Base-by-base conservation (phyloP, 2,888 invertebrate genomes). In the Philhelius pedissequus region DNA sequence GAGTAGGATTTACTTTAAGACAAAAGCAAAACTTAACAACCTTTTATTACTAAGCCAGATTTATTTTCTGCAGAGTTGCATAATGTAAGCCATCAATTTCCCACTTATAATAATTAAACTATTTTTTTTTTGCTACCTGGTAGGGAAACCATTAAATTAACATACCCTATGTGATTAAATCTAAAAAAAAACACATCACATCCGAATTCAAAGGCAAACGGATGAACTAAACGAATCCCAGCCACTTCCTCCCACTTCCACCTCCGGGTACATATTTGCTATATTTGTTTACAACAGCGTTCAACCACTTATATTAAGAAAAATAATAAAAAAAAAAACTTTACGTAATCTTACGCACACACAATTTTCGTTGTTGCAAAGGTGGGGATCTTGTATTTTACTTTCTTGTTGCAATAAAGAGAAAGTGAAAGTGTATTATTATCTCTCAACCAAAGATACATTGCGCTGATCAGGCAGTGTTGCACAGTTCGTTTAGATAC, bases 391-490 rank as follows among this genome's bases (percentile, higher is more conserved):
- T 71, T 80, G 80, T 84, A 84, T 84, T 84, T 80, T 84, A 84
- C 84, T 84, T 84, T 84, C 84, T 84, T 84, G 75, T 68, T 84
- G 84, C 84, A 80, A 75, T 80, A 80, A 84, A 84, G 84, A 84
- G 84, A 84, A 84, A 84, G 84, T 84, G 84, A 84, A 84, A 84
- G 84, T 84, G 84, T 84, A 80, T 84, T 80, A 80, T 84, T 80
- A 80, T 84, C 80, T 84, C 84, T 80, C 80, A 48, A 68, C 68
- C 79, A 75, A 84, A 84, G 84, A 84, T 76, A 84, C 84, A 84
- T 84, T 84, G 84, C 84, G 84, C 84, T 38, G 84, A 79, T 71
- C 84, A 60, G 40, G 25, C 75, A 71, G 80, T 80, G 84, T 50
- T 84, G 84, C 80, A 84, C 84, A 84, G 84, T 84, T 84, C 71